Conservation (phyloP, 2,113 vertebrate genomes). For the Alosa alosa region DNA sequence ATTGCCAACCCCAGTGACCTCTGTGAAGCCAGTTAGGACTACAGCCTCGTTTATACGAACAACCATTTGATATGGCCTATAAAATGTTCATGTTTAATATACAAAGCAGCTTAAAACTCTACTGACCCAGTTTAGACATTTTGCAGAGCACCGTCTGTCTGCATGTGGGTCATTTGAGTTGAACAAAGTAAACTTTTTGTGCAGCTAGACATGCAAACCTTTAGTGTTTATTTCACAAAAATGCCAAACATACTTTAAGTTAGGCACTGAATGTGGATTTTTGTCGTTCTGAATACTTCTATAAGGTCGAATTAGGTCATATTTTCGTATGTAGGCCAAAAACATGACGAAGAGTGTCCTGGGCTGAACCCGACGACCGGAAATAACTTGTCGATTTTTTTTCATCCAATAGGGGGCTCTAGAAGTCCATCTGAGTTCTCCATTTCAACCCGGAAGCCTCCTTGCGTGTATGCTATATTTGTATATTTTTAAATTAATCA, state of each 20-base stretch:
- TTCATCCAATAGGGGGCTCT: constrained; percentile 68
- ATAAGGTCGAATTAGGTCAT: neutral
- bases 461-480: neutral
- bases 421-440: constrained; percentile 54
- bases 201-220: neutral
- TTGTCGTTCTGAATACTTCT: neutral
- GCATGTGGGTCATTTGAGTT: neutral
- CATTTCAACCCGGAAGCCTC: constrained; percentile 40
- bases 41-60: too few relatives aligned
- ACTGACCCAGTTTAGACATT: neutral
- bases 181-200: neutral
- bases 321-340: constrained; percentile 5
- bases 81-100: neutral
- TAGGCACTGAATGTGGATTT: neutral
- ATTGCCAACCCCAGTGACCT: too few relatives aligned
- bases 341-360: neutral
- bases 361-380: neutral
- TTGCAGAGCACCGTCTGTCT: neutral
- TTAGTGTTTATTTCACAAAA: neutral
- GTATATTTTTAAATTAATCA: constrained; percentile 20
- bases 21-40: too few relatives aligned
- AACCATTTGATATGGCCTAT: too few relatives aligned
- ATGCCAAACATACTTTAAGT: neutral
- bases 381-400: constrained; percentile 23
- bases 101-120: neutral